Evolutionary conservation across 2,797 vertebrate genomes (phyloP), one percentile per base, ranked within the genome.

Genomic region (Aldrovandia affinis): DNA sequence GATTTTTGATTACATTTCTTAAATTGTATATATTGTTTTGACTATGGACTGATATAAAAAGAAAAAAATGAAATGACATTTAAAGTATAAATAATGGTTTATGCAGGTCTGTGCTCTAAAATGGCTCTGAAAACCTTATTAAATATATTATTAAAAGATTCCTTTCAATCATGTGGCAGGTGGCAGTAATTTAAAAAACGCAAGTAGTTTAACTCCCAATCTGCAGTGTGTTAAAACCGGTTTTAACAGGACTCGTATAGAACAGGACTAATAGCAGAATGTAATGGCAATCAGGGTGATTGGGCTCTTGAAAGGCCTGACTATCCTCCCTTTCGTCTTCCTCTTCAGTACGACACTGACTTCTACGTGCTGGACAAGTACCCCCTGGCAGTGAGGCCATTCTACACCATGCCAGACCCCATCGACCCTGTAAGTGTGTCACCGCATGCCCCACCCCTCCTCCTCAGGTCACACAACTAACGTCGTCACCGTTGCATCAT

Each of bases 301-400:
- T 4, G 39, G 33, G 15, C 68, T 15, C 68, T 73, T 39, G 33
- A 73, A 39, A 36, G 25, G 3, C 9, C 68, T 50, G 5, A 50
- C 47, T 50, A 15, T 57, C 7, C 20, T 39, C 18, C 54, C 30
- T 83, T 30, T 55, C 20, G 4, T 55, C 59, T 54, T 22, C 15
- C 50, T 42, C 20, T 30, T 3, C 90, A 99, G 98, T 99, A 99
- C 14, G 98, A 99, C 86, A 99, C 98, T 0, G 98, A 99, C 92
- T 99, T 99, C 94, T 99, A 98, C 78, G 97, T 99, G 89, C 96
- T 99, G 94, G 98, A 99, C 92, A 99, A 99, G 88, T 99, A 99
- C 57, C 98, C 98, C 0, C 95, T 99, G 94, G 96, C 97, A 88
- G 98, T 99, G 86, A 95, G 98, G 91, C 98, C 98, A 55, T 99